Conservation (phyloP, 1,140 invertebrate species). For the Drosophila mauritiana region DNA sequence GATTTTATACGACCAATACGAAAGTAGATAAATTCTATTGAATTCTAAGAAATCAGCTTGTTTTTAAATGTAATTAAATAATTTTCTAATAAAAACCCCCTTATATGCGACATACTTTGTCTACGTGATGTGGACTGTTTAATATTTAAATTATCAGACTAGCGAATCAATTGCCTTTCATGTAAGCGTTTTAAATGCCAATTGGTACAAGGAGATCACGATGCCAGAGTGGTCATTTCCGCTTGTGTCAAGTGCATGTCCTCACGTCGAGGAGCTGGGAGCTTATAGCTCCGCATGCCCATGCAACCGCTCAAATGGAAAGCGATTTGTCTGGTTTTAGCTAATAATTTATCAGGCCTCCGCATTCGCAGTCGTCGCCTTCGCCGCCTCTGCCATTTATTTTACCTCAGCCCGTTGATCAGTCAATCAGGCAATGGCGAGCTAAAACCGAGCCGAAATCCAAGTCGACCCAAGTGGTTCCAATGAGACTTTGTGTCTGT, state of each 20-base stretch:
- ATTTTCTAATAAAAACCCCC: too few species aligned
- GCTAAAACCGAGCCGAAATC: constrained; percentile 15
- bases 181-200: constrained; percentile 1
- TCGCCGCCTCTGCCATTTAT: constrained; percentile 21
- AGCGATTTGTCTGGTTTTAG: constrained; percentile 83
- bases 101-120: too few species aligned
- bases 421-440: constrained; percentile 63
- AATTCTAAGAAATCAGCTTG: neutral
- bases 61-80: too few species aligned
- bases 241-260: constrained; percentile 51
- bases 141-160: too few species aligned
- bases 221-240: constrained; percentile 43
- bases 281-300: constrained; percentile 26
- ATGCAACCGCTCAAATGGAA: constrained; percentile 70
- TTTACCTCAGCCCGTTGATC: constrained; percentile 53
- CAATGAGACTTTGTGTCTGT: constrained; percentile 18
- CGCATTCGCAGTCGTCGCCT: constrained; percentile 36
- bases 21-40: neutral
- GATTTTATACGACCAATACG: neutral
- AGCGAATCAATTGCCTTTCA: too few species aligned
- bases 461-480: constrained; percentile 19
- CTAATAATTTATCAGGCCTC: constrained; percentile 76
- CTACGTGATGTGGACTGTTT: too few species aligned
- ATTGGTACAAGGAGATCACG: constrained; percentile 25
- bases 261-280: constrained; percentile 59